Evolutionary conservation across 2,888 invertebrate species (phyloP).

Genomic region (Herminia tarsipennalis): DNA sequence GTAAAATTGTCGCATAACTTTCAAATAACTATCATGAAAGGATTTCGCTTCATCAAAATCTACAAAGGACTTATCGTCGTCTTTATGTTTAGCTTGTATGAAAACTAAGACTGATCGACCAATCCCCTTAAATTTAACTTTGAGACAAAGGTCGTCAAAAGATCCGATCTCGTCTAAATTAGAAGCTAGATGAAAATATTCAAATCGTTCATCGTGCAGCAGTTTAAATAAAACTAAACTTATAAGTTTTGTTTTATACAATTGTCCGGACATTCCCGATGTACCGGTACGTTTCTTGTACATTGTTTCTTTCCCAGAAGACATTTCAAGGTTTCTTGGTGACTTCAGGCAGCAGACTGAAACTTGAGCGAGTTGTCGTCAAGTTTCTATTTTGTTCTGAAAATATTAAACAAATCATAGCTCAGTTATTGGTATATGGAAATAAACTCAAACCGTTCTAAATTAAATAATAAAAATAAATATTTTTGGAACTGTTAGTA

Average conservation of each 20-base stretch:
- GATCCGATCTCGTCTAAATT: constrained; percentile 27
- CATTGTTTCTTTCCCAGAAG: background rate
- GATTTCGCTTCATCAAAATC: background rate
- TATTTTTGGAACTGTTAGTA: no score
- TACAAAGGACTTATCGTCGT: constrained; percentile 5
- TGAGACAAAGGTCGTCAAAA: constrained; percentile 32
- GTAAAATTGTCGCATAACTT: constrained; percentile 15
- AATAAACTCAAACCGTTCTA: no score
- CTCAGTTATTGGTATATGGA: no score
- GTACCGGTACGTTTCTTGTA: constrained; percentile 15
- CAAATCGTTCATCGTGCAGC: constrained; percentile 6
- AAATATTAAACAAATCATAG: no score
- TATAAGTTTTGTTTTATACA: constrained; percentile 34
- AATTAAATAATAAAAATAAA: no score
- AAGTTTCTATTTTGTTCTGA: no score
- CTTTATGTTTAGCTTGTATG: constrained; percentile 29
- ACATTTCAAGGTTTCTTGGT: no score
- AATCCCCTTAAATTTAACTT: constrained; percentile 6
- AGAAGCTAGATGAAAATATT: constrained; percentile 23
- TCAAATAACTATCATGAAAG: background rate
- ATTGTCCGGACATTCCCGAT: constrained; percentile 26
- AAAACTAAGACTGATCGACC: constrained; percentile 16
- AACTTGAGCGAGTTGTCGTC: no score
- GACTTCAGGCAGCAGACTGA: background rate
- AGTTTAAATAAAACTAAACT: constrained; percentile 27